Conservation (phyloP, 2,888 invertebrate species). For the Mellilla xanthometata region DNA sequence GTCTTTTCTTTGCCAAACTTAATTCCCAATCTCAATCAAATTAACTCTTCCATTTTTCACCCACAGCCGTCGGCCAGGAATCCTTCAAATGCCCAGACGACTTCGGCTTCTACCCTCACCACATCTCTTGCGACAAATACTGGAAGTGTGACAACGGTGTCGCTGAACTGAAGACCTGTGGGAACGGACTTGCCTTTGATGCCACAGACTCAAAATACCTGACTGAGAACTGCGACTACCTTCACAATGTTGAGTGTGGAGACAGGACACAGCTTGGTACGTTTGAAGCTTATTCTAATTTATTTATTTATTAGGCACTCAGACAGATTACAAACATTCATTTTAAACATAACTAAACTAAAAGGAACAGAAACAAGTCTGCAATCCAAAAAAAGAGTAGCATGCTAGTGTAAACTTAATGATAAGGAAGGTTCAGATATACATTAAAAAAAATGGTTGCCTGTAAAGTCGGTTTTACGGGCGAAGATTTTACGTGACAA, state of each 20-base stretch:
- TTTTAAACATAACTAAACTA: no score
- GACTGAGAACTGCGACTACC: conserved; percentile 97
- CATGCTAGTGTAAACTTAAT: no score
- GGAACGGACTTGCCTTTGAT: conserved; percentile 96
- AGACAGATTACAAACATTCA: no score
- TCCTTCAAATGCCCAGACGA: conserved; percentile 96
- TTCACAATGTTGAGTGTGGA: conserved; percentile 96
- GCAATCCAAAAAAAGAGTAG: no score
- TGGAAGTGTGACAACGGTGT: conserved; percentile 96
- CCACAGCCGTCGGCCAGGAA: conserved; percentile 89
- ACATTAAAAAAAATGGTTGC: no score
- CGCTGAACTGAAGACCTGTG: conserved; percentile 95
- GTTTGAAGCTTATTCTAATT: conserved; percentile 32
- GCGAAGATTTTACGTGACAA: no score
- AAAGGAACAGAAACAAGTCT: no score
- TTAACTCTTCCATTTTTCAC: conserved; percentile 26
- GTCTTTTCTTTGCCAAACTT: no score
- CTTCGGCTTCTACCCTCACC: conserved; percentile 96
- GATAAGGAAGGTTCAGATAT: no score
- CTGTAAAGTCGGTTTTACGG: no score
- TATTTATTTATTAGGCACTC: no score
- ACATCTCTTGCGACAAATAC: conserved; percentile 95
- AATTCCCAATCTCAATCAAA: no score
- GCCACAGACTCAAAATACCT: conserved; percentile 93
- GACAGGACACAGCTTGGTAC: conserved; percentile 93